Conservation (phyloP, 1,140 invertebrate genomes). For the Drosophila truncata region DNA sequence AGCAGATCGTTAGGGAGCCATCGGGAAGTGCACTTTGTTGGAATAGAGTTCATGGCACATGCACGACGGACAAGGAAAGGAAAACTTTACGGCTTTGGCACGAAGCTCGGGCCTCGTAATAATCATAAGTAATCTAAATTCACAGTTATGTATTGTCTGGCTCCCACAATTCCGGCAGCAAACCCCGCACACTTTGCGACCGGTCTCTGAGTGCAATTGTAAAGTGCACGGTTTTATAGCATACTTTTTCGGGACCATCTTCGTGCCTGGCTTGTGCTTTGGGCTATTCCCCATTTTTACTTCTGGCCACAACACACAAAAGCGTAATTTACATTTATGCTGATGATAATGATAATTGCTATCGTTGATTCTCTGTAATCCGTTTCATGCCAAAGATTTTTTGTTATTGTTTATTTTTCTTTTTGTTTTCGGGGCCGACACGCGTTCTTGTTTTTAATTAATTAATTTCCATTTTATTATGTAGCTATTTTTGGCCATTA, state of each 20-base stretch:
- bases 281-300: slow-evolving; percentile 29
- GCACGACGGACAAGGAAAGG: slow-evolving; percentile 32
- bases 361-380: slow-evolving; percentile 22
- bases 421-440: background rate
- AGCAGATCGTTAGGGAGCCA: slow-evolving; percentile 41
- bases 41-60: slow-evolving; percentile 55
- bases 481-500: slow-evolving; percentile 37
- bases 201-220: slow-evolving; percentile 50
- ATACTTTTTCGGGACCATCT: slow-evolving; percentile 38
- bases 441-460: slow-evolving; percentile 43
- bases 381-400: background rate
- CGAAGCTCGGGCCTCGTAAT: slow-evolving; percentile 55
- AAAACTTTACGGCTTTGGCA: slow-evolving; percentile 52
- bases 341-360: slow-evolving; percentile 48
- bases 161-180: slow-evolving; percentile 4
- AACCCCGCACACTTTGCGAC: background rate
- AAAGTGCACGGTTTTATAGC: slow-evolving; percentile 52
- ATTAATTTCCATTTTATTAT: slow-evolving; percentile 48
- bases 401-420: slow-evolving; percentile 13
- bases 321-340: slow-evolving; percentile 67
- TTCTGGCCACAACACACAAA: slow-evolving; percentile 24
- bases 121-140: slow-evolving; percentile 76
- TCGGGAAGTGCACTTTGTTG: slow-evolving; percentile 41
- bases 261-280: slow-evolving; percentile 27
- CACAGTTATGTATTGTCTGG: slow-evolving; percentile 52